Evolutionary conservation across 2,888 invertebrate species (phyloP).

Genomic region (Cerastis leucographa): DNA sequence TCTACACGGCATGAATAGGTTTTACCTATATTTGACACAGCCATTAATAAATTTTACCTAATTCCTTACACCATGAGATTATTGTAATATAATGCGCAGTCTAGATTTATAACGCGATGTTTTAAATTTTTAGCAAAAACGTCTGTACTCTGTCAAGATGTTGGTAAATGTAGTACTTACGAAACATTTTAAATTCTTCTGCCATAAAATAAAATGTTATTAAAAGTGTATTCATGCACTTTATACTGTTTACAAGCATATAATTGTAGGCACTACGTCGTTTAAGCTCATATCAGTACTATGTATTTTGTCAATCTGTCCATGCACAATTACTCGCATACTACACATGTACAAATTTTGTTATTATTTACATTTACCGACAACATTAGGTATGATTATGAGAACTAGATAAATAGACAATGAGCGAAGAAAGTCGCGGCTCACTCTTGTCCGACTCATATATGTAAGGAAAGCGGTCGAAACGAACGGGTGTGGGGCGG

Average conservation of each 20-base stretch:
- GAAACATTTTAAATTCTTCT: constrained; percentile 73
- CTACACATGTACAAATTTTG: constrained; percentile 86
- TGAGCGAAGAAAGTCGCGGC: constrained; percentile 51
- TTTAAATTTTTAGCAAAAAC: constrained; percentile 65
- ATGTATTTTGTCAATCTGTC: constrained; percentile 85
- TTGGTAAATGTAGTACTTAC: constrained; percentile 67
- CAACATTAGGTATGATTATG: constrained; percentile 70
- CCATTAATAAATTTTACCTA: constrained; percentile 81
- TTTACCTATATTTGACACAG: constrained; percentile 83
- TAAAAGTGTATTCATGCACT: constrained; percentile 75
- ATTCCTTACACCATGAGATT: constrained; percentile 70
- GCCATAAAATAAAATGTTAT: constrained; percentile 71
- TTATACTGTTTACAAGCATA: constrained; percentile 87
- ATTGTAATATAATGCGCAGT: constrained; percentile 68
- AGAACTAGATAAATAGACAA: constrained; percentile 65
- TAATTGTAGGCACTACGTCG: constrained; percentile 92
- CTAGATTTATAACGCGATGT: constrained; percentile 65
- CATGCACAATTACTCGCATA: constrained; percentile 86
- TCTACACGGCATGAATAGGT: constrained; percentile 74
- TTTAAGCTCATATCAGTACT: constrained; percentile 93
- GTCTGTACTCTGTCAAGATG: constrained; percentile 63
- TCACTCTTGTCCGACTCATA: constrained; percentile 55
- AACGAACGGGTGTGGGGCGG: constrained; percentile 45
- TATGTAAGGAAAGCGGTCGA: constrained; percentile 66
- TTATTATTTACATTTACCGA: constrained; percentile 83